A percentile compares a stretch with the other conserved stretches of the same genome.
These are phyloP conservation scores for Sebastiscus tertius DNA, from an alignment of 2,797 vertebrate species.

Conservation along the genomic window DNA sequence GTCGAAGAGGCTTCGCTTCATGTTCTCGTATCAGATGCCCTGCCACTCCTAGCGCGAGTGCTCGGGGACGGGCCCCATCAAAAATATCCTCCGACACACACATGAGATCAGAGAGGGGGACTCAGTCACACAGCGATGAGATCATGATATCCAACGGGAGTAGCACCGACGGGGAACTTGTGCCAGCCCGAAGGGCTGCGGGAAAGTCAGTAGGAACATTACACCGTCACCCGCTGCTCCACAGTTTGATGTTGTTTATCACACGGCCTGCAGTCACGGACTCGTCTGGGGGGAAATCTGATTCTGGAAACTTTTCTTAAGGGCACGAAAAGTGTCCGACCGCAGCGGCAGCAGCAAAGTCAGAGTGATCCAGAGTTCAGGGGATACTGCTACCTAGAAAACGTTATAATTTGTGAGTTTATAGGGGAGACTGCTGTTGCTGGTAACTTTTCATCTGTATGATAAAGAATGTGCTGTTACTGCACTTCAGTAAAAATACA, in stretches of 20 bases:
- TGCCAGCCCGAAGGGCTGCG: slow-evolving; percentile 50
- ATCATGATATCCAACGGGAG: slow-evolving; percentile 77
- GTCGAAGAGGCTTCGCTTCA: slow-evolving; percentile 46
- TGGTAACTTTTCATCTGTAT: not conserved
- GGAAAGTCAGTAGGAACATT: slow-evolving; percentile 69
- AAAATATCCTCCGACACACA: slow-evolving; percentile 76
- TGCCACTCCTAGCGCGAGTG: slow-evolving; percentile 63
- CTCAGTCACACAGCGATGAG: slow-evolving; percentile 78
- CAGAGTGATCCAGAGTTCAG: slow-evolving; percentile 17
- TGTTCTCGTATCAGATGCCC: slow-evolving; percentile 64
- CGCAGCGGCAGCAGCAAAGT: slow-evolving; percentile 15
- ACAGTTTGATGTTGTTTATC: slow-evolving; percentile 70
- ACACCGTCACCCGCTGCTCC: slow-evolving; percentile 56
- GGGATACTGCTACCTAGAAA: not conserved
- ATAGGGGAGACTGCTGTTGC: not conserved
- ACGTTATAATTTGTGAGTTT: not conserved
- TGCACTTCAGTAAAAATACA: not conserved
- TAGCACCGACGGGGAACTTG: slow-evolving; percentile 39
- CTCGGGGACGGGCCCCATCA: slow-evolving; percentile 62
- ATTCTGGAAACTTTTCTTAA: slow-evolving; percentile 62
- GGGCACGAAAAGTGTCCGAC: slow-evolving; percentile 46
- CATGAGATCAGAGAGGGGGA: slow-evolving; percentile 74
- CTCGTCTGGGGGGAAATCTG: slow-evolving; percentile 43
- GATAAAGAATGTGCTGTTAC: not conserved
- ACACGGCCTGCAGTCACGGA: slow-evolving; percentile 47